Evolutionary conservation across 2,888 invertebrate species (phyloP).

Genomic region (Rutpela maculata): DNA sequence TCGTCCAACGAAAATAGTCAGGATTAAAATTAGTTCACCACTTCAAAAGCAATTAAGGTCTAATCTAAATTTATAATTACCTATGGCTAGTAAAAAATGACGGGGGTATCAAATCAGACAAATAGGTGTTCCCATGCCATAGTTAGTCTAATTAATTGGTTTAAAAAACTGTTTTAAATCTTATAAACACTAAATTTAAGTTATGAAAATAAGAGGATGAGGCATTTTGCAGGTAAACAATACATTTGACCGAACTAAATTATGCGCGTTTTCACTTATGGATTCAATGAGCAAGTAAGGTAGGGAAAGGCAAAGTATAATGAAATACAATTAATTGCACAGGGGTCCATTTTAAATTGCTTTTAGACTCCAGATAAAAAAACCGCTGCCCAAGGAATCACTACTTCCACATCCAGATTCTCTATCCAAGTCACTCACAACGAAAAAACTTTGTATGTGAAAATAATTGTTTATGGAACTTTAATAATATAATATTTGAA

Average conservation of each 20-base stretch:
- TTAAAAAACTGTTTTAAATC: neutral
- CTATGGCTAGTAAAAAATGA: neutral
- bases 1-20: too few species aligned
- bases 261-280: neutral
- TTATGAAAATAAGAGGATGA: neutral
- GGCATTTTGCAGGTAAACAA: neutral
- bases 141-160: neutral
- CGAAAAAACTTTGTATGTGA: too few species aligned
- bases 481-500: too few species aligned
- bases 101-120: conserved; percentile 2
- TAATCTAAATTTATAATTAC: conserved; percentile 21
- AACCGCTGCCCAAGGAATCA: too few species aligned
- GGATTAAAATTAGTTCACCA: neutral
- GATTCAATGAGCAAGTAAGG: too few species aligned
- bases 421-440: too few species aligned
- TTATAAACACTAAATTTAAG: neutral
- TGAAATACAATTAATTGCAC: too few species aligned
- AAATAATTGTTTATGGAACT: too few species aligned
- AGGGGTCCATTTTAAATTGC: too few species aligned
- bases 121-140: neutral
- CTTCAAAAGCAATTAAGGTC: conserved; percentile 8
- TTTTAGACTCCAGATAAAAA: too few species aligned
- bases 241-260: neutral
- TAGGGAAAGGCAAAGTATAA: too few species aligned
- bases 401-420: too few species aligned